These are phyloP conservation scores for Heliconius congener DNA, from an alignment of 1,140 invertebrate species.

Conservation along the genomic window DNA sequence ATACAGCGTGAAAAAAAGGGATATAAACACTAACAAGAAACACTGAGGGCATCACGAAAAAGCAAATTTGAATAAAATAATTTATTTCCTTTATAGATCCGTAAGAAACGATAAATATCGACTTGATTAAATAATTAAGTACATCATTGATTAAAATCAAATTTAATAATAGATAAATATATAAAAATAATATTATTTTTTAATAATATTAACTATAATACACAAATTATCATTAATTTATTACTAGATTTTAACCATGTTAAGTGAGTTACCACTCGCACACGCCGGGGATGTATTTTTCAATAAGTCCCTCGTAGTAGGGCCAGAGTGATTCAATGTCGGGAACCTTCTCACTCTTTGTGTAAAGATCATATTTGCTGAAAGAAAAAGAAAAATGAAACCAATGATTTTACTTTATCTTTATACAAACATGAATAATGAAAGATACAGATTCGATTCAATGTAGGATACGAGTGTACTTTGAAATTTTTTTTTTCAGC, in stretches of 20 bases:
- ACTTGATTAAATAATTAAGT: not conserved
- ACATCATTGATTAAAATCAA: not conserved
- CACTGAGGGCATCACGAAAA: too few relatives aligned
- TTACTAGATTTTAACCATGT: not conserved
- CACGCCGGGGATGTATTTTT: constrained; percentile 94
- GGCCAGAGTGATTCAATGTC: constrained; percentile 93
- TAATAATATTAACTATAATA: too few relatives aligned
- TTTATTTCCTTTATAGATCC: not conserved
- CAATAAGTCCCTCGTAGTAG: constrained; percentile 95
- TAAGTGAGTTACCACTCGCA: constrained; percentile 84
- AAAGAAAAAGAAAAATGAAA: constrained; percentile 40
- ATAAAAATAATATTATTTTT: too few relatives aligned
- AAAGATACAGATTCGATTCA: too few relatives aligned
- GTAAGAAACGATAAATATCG: not conserved
- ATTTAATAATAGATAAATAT: too few relatives aligned
- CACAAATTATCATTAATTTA: not conserved
- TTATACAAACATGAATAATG: too few relatives aligned
- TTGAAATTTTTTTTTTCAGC: too few relatives aligned
- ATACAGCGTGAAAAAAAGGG: too few relatives aligned
- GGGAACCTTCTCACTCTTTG: constrained; percentile 90
- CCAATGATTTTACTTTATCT: not conserved
- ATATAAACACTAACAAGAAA: too few relatives aligned
- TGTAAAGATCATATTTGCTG: constrained; percentile 97
- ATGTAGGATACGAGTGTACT: too few relatives aligned
- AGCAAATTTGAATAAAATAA: not conserved